Percentiles rank a stretch among this genome's conserved stretches.
phyloP scores from a whole-genome alignment of 2,797 vertebrate species.

The Micropoecilia bifurca region DNA sequence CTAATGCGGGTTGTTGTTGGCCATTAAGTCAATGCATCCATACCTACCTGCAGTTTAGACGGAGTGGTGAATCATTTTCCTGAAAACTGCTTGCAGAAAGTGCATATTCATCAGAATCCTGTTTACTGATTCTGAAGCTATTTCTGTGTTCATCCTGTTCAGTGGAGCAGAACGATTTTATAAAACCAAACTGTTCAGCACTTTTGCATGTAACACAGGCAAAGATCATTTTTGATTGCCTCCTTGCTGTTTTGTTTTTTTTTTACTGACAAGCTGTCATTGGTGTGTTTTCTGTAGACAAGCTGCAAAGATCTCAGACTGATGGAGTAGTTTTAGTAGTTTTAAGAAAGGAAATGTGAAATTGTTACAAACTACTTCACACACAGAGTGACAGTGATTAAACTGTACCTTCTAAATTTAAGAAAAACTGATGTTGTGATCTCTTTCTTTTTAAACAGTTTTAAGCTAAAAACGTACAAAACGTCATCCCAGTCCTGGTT shows the following conservation, averaged over 20 bases:
- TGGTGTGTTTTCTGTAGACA: not conserved
- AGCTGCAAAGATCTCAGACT: not conserved
- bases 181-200: not conserved
- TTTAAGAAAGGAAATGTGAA: not conserved
- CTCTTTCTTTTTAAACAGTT: not conserved
- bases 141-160: not conserved
- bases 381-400: not conserved
- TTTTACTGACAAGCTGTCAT: not conserved
- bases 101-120: not conserved
- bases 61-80: not conserved
- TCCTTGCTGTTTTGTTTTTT: not conserved
- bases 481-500: not conserved
- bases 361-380: not conserved
- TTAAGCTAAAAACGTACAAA: not conserved
- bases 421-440: not conserved
- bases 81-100: not conserved
- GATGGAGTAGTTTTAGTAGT: not conserved
- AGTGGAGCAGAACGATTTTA: not conserved
- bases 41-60: not conserved
- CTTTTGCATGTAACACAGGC: not conserved
- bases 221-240: not conserved
- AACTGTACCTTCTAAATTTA: not conserved
- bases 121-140: not conserved
- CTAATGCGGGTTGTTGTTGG: not conserved
- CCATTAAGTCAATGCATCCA: slow-evolving; percentile 1